Evolutionary conservation across 2,797 vertebrate species (phyloP).

Genomic region (Neosilurus hyrtlii): DNA sequence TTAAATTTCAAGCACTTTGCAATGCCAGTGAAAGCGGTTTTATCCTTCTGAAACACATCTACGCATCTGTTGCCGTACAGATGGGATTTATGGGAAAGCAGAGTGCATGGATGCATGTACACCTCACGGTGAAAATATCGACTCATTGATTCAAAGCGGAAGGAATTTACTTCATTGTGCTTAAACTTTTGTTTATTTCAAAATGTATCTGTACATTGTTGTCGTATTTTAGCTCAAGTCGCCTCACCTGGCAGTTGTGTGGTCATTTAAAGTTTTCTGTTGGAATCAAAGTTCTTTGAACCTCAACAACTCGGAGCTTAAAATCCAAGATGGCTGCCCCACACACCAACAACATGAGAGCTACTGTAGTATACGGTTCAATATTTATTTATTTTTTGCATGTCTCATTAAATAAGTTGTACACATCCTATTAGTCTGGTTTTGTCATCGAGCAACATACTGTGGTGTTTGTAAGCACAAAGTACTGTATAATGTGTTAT

Average conservation of each 20-base stretch:
- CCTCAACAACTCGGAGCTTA: too few relatives aligned
- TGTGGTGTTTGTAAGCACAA: too few relatives aligned
- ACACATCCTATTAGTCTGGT: too few relatives aligned
- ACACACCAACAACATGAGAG: too few relatives aligned
- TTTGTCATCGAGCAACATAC: too few relatives aligned
- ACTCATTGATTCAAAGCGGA: background rate
- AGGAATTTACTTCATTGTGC: background rate
- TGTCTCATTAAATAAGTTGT: too few relatives aligned
- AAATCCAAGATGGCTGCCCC: too few relatives aligned
- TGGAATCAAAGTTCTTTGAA: too few relatives aligned
- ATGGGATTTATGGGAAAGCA: background rate
- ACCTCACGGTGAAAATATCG: background rate
- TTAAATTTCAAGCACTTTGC: background rate
- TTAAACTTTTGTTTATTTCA: background rate
- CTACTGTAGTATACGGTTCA: too few relatives aligned
- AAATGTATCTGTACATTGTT: background rate
- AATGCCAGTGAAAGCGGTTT: background rate
- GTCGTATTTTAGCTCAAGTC: background rate
- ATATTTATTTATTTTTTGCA: too few relatives aligned
- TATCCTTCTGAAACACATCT: background rate
- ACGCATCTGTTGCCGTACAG: too few relatives aligned
- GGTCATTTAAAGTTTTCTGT: background rate
- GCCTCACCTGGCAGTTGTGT: background rate
- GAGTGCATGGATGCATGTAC: background rate
- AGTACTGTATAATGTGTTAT: too few relatives aligned